These are phyloP conservation scores for Albula glossodonta DNA, from an alignment of 2,113 vertebrate genomes.

Conservation along the genomic window DNA sequence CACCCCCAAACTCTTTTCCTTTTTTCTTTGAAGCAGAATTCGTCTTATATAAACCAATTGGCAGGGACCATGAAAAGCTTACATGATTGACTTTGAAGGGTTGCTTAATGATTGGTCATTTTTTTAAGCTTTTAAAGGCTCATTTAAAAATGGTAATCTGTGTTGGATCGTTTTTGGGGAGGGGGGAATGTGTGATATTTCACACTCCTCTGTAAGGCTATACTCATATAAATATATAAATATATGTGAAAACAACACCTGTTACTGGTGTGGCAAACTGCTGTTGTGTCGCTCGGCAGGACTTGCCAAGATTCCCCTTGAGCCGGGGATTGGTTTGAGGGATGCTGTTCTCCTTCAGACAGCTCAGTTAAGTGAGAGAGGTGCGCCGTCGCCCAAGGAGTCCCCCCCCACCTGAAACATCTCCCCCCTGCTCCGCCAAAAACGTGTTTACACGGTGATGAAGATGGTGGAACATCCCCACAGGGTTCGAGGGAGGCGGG, in stretches of 20 bases:
- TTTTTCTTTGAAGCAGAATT: constrained; percentile 29
- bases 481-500: neutral
- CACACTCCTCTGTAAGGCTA: constrained; percentile 50
- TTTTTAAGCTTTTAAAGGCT: constrained; percentile 39
- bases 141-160: constrained; percentile 57
- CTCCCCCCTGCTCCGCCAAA: neutral
- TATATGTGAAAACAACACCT: constrained; percentile 37
- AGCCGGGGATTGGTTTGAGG: neutral
- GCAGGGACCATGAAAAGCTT: constrained; percentile 12
- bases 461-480: neutral
- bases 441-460: neutral
- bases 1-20: constrained; percentile 29
- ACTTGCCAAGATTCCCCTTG: constrained; percentile 7
- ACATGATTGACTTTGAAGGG: constrained; percentile 12
- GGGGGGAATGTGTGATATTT: constrained; percentile 50
- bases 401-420: neutral
- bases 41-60: constrained; percentile 12
- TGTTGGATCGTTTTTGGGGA: constrained; percentile 16
- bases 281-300: neutral
- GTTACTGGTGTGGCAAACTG: constrained; percentile 27
- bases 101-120: constrained; percentile 19
- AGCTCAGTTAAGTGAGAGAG: neutral
- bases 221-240: constrained; percentile 10
- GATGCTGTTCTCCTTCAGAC: neutral
- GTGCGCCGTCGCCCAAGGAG: neutral